Evolutionary conservation across 92 coral and sea anemone species (phyloP), one percentile per base, ranked within the genome.

Genomic region (Meandrina meandrites): DNA sequence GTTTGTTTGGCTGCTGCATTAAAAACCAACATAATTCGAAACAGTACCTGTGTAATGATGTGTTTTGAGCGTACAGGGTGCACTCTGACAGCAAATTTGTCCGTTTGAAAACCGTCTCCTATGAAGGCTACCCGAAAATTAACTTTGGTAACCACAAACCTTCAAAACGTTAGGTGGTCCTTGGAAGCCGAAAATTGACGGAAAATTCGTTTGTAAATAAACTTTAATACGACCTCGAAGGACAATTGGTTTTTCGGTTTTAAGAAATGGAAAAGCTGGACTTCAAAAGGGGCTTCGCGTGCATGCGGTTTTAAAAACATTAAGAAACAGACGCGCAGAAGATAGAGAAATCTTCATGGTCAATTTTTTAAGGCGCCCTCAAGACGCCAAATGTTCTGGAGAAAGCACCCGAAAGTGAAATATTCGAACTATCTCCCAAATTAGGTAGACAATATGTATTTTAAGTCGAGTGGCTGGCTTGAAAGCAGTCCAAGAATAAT

Each of bases 381-480:
- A 28, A 11, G 78, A 31, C 86, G 86, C 77, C 76, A 48, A 45
- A 32, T 5, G 24, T 66, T 45, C 8, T 15, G 73, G 64, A 28
- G 48, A 74, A 75, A 74, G 72, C 72, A 50, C 56, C 66, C 72
- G 58, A 84, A 84, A 74, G 22, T 31, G 47, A 53, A 30, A 73
- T 83, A 22, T 83, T 83, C 69, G 32, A 72, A 72, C 28, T 72
- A 72, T 34, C 70, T 34, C 16, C 13, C 77, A 27, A 83, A 11
- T 53, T 53, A 9, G 30, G 64, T n/a, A 70, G 79, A 83, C 68
- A 70, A n/a, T 51, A 70, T 83, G 79, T 81, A 45, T 48, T 83
- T 83, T 19, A 47, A n/a, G 77, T 84, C n/a, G 57, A 84, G 87
- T 54, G 60, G 80, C 35, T 84, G 87, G 80, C 22, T 84, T 84